A percentile compares a stretch with the other conserved stretches of the same genome.
phyloP scores from a whole-genome alignment of 2,888 invertebrate species.

The Odiellus spinosus region DNA sequence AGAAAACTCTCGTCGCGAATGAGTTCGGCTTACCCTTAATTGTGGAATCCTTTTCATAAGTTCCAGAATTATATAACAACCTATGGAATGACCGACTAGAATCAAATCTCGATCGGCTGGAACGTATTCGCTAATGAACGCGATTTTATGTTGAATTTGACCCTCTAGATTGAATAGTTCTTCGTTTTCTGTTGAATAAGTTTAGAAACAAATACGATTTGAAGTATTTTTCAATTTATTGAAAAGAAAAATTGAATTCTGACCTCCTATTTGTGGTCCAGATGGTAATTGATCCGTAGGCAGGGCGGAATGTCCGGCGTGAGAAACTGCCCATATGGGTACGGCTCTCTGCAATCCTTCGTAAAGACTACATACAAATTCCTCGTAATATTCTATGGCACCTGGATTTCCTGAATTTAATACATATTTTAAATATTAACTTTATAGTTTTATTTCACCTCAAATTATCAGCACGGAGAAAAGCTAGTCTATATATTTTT shows the following conservation, averaged over 20 bases:
- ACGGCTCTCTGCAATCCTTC: slow-evolving; percentile 39
- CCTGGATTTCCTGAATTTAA: slow-evolving; percentile 59
- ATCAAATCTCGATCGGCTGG: slow-evolving; percentile 56
- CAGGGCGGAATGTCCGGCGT: slow-evolving; percentile 58
- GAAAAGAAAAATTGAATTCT: too few relatives aligned
- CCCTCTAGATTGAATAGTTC: slow-evolving; percentile 54
- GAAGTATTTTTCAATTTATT: too few relatives aligned
- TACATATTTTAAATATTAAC: neutral
- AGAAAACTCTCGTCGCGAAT: too few relatives aligned
- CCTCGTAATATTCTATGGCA: slow-evolving; percentile 57
- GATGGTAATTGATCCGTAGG: slow-evolving; percentile 14
- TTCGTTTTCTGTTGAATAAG: slow-evolving; percentile 31
- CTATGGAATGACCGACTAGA: slow-evolving; percentile 79
- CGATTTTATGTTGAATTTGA: slow-evolving; percentile 61
- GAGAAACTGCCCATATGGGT: slow-evolving; percentile 66
- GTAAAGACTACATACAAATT: slow-evolving; percentile 51
- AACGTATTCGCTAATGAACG: slow-evolving; percentile 55
- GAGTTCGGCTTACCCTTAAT: slow-evolving; percentile 28
- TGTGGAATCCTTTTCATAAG: slow-evolving; percentile 39
- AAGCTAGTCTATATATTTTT: too few relatives aligned
- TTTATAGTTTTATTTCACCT: too few relatives aligned
- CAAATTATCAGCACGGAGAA: too few relatives aligned
- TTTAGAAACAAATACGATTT: neutral
- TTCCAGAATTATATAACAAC: slow-evolving; percentile 64
- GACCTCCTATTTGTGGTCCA: too few relatives aligned